Evolutionary conservation across 2,888 invertebrate genomes (phyloP), one percentile per base, ranked within the genome.

Genomic region (Brachyopa scutellaris): DNA sequence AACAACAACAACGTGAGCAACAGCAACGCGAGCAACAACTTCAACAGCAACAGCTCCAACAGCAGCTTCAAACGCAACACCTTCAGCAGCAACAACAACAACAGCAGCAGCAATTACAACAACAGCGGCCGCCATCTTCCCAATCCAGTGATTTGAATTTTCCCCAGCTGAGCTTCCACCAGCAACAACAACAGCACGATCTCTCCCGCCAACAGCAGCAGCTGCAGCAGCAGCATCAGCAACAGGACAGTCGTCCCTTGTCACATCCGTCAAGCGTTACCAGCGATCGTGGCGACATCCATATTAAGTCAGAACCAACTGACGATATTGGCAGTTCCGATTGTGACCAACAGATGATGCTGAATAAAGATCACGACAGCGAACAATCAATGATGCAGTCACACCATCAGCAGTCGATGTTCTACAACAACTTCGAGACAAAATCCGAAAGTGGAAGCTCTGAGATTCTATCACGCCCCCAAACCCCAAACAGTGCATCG

Each of bases 281-380:
- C 62, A 86, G 86, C 57, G 85, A 86, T 78, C 86, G 86, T 42
- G 84, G 84, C 15, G 82, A 78, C 33, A 82, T 84, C 69, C 93
- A 94, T 90, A 90, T 94, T 84, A 92, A 94, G 91, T 91, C 93
- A 86, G 92, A 95, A 90, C 93, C 94, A 64, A 87, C 87, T 55
- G 94, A 94, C 84, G 94, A 94, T 13, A 64, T 85, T 47, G 70
- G 77, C 8, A 83, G 84, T 29, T 66, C 70, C 8, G 85, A 85
- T 21, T 70, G 76, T 8, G 85, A 84, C 23, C 83, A 83, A 29
- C 83, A 72, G 1, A 73, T 78, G 57, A 45, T 67, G 29, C 38
- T 57, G 15, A 49, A 36, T 21, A 77, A 79, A 73, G 66, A 84
- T 67, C 69, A 69, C 36, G 70, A 53, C 53, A 77, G 21, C 36